Base-by-base conservation (phyloP, 2,113 vertebrate species). In the Ceuthmochares aereus region DNA sequence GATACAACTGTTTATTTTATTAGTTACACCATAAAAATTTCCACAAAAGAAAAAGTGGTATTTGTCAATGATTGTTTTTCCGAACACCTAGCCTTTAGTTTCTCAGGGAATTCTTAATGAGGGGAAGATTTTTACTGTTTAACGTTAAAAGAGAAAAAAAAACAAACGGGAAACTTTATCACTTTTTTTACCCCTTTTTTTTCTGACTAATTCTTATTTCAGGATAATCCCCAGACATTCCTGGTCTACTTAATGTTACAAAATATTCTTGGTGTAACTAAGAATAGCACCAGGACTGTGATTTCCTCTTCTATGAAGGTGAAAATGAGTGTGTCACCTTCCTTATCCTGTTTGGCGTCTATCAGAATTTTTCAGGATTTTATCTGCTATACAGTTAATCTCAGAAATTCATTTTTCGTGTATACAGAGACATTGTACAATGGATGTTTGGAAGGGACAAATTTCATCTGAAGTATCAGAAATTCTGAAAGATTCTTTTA, bases 401-500 rank as follows among this genome's bases (percentile, higher is more conserved):
- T 76, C 68, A 77, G 88, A 94, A 95, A 95, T 87, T 77, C 0
- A 14, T 73, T 84, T 95, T 83, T 70, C 37, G 32, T 66, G 3
- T 73, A 29, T 58, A 30, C 22, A 36, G 12, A 82, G 34, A 21
- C 42, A 73, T 27, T 72, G 29, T 34, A 40, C 29, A 56, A 23
- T 4, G 30, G 16, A 9, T 7, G 4, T 66, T 73, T 76, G 63
- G 87, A 94, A 95, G 51, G 63, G 37, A 52, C 9, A 77, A 34
- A 84, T 84, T 73, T 81, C 58, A 76, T 25, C 30, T 42, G 36
- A 47, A 79, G 8, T n/a, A 47, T 40, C 56, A 34, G 1, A 9
- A 63, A 88, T 92, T 89, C 88, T 90, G 82, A 93, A 34, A n/a
- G 42, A 80, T 49, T 20, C 32, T 91, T 91, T 91, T 81, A 87